Percentiles rank a stretch among this genome's conserved stretches.
phyloP scores from a whole-genome alignment of 2,797 vertebrate species.

The Thunnus albacares region DNA sequence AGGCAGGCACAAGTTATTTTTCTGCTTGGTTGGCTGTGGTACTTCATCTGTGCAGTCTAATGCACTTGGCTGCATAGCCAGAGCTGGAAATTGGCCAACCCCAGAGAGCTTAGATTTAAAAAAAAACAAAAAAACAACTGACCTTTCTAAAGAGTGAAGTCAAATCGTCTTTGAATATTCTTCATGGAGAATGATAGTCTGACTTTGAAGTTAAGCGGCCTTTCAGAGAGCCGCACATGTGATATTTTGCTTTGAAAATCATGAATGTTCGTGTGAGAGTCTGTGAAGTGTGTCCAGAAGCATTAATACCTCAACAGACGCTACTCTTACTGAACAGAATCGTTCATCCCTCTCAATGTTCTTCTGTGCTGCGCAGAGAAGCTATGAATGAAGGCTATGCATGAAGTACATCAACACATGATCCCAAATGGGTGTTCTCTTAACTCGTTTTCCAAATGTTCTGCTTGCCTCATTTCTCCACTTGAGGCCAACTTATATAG shows the following conservation, averaged over 20 bases:
- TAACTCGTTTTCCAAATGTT: slow-evolving; percentile 61
- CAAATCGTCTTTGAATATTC: slow-evolving; percentile 54
- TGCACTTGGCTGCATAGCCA: slow-evolving; percentile 63
- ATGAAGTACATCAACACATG: slow-evolving; percentile 34
- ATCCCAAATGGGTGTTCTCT: slow-evolving; percentile 41
- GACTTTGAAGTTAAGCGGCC: slow-evolving; percentile 43
- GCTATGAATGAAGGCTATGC: slow-evolving; percentile 1
- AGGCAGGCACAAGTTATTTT: slow-evolving; percentile 66
- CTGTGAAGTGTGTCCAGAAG: slow-evolving; percentile 26
- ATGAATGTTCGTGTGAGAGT: background rate
- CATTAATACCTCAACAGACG: slow-evolving; percentile 20
- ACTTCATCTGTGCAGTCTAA: slow-evolving; percentile 71
- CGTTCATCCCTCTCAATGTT: background rate
- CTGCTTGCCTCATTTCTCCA: slow-evolving; percentile 50
- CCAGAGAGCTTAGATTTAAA: slow-evolving; percentile 58
- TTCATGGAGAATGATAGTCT: slow-evolving; percentile 26
- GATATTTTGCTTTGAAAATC: slow-evolving; percentile 35
- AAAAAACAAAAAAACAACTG: slow-evolving; percentile 3
- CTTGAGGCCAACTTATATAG: slow-evolving; percentile 44
- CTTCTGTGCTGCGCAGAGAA: background rate
- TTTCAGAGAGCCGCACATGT: slow-evolving; percentile 4
- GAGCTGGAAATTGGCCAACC: slow-evolving; percentile 68
- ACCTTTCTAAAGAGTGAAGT: slow-evolving; percentile 69
- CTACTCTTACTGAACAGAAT: background rate
- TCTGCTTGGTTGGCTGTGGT: slow-evolving; percentile 70